phyloP scores from a whole-genome alignment of 2,888 invertebrate species.

The Ennomos erosarius region DNA sequence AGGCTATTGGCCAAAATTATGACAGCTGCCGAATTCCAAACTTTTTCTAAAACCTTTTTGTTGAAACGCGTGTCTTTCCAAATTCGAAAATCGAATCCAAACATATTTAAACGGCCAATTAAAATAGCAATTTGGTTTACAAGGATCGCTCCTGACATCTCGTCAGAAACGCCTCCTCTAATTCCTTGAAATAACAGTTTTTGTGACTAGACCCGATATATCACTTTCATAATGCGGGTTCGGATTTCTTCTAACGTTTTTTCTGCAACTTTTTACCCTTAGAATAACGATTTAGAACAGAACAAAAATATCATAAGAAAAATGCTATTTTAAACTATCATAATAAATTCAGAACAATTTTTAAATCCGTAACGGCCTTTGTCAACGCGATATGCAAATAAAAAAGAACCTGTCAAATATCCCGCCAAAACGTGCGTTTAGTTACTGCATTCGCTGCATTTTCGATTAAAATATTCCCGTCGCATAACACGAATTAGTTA shows the following conservation, averaged over 20 bases:
- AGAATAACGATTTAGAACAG: conserved; percentile 25
- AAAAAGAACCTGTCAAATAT: conserved; percentile 48
- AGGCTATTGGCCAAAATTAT: conserved; percentile 40
- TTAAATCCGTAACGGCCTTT: background rate
- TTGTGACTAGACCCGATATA: conserved; percentile 43
- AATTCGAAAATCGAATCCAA: conserved; percentile 64
- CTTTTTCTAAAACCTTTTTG: conserved; percentile 39
- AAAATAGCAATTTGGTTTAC: conserved; percentile 65
- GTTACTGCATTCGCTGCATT: conserved; percentile 50
- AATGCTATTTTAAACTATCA: conserved; percentile 2
- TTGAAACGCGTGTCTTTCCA: conserved; percentile 48
- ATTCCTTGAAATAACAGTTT: conserved; percentile 69
- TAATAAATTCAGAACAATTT: conserved; percentile 13
- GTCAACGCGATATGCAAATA: conserved; percentile 3
- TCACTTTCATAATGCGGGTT: conserved; percentile 35
- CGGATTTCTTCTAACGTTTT: conserved; percentile 36
- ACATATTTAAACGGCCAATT: conserved; percentile 71
- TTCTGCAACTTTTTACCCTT: conserved; percentile 27
- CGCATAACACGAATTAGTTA: conserved; percentile 68
- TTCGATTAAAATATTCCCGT: conserved; percentile 53
- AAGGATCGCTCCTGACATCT: conserved; percentile 58
- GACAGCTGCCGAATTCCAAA: conserved; percentile 39
- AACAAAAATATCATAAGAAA: conserved; percentile 24
- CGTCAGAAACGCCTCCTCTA: conserved; percentile 60
- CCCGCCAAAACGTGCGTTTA: conserved; percentile 49